These are phyloP conservation scores for Scolopax rusticola DNA, from an alignment of 2,797 vertebrate species.

Conservation along the genomic window DNA sequence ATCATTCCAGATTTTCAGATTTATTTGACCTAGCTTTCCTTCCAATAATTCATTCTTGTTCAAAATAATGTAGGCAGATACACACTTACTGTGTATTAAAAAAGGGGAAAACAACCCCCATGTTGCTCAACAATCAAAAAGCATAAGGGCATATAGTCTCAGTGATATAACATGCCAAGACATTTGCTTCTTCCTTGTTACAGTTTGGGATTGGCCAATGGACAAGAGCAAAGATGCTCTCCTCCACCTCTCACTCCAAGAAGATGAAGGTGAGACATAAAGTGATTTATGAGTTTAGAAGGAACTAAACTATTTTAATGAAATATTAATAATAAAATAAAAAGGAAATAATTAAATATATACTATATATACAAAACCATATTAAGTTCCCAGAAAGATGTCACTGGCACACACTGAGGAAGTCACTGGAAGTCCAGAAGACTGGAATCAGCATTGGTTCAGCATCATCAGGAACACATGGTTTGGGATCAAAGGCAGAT, in stretches of 20 bases:
- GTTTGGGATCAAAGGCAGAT: background rate
- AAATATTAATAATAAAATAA: background rate
- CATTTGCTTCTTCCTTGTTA: background rate
- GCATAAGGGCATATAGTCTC: background rate
- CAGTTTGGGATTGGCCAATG: background rate
- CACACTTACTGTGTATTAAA: background rate
- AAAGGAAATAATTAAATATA: background rate
- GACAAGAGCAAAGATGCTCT: background rate
- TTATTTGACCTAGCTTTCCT: background rate
- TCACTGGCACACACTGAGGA: background rate
- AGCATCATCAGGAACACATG: background rate
- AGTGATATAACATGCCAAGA: background rate
- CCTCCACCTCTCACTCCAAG: background rate
- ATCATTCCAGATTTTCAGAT: background rate
- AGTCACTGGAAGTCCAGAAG: no score
- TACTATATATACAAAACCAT: background rate
- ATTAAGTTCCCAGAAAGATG: background rate
- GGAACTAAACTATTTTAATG: background rate
- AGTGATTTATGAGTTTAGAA: background rate
- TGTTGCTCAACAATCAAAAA: background rate
- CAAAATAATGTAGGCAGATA: background rate
- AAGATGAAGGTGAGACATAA: background rate
- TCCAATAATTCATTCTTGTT: background rate
- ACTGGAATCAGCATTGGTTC: background rate
- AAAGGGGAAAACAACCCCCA: no score